Base-by-base conservation (phyloP, 2,113 vertebrate species). In the Xyrauchen texanus region DNA sequence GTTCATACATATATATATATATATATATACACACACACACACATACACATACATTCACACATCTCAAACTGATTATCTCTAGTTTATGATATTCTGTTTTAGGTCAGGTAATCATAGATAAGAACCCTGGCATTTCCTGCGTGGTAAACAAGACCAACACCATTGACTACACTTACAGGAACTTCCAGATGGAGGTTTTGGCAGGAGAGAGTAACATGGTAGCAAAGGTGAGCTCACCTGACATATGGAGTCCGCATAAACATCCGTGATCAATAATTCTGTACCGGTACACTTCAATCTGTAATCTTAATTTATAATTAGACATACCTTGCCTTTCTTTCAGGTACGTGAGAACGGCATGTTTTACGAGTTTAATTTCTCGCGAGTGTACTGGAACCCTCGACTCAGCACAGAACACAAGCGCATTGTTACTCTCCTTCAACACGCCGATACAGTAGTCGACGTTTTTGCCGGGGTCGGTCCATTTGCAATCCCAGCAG, bases 31-130 rank as follows among this genome's bases (percentile, higher is more conserved):
- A n/a, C n/a, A n/a, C n/a, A n/a, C n/a, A n/a, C n/a, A n/a, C n/a
- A n/a, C n/a, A n/a, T n/a, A n/a, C n/a, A n/a, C n/a, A n/a, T n/a
- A n/a, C n/a, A n/a, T n/a, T n/a, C n/a, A n/a, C n/a, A n/a, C n/a
- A n/a, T n/a, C n/a, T 34, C 21, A 34, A 34, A 34, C 21, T 60
- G 45, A n/a, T 15, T 21, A 2, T 55, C 8, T 34, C 4, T 44
- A n/a, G 12, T 66, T 0, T 21, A 74, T 34, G 21, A 34, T 34
- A 63, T 86, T 78, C 65, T 78, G 61, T 86, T 87, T 85, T 78
- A 98, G 95, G 97, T 49, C 94, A 98, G 86, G 97, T 99, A 81
- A 94, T 98, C 86, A 94, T 99, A 79, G 97, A 97, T 90, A 99
- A 99, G 92, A 99, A 96, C 85, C 95, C 96, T 0, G 96, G 97